Conservation (phyloP, 2,888 invertebrate genomes). For the Germaria angustata region DNA sequence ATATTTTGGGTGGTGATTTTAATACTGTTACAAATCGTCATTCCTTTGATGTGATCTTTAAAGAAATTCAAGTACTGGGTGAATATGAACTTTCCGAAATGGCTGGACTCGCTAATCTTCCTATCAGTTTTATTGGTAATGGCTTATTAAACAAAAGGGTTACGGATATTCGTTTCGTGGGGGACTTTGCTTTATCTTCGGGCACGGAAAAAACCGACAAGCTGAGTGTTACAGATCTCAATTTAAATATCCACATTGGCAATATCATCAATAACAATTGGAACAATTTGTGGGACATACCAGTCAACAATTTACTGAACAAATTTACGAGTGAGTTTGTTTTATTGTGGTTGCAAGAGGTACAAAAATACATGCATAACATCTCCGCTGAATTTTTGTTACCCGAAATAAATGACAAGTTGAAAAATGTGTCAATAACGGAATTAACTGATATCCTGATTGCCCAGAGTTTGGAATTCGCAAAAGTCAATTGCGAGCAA, state of each 20-base stretch:
- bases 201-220: constrained; percentile 47
- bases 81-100: constrained; percentile 61
- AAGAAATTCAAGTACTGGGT: constrained; percentile 69
- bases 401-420: constrained; percentile 63
- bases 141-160: constrained; percentile 69
- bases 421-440: constrained; percentile 54
- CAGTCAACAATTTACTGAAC: constrained; percentile 70
- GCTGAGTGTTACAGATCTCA: constrained; percentile 68
- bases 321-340: constrained; percentile 57
- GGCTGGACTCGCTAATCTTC: constrained; percentile 65
- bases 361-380: constrained; percentile 62
- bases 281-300: constrained; percentile 70
- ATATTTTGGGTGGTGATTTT: constrained; percentile 67
- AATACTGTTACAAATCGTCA: constrained; percentile 66
- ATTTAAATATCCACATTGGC: constrained; percentile 70
- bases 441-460: constrained; percentile 61
- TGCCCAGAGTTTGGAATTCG: not conserved
- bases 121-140: constrained; percentile 58
- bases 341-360: constrained; percentile 65
- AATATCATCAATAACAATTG: constrained; percentile 68
- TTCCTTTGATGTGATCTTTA: constrained; percentile 70
- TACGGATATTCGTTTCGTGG: constrained; percentile 70
- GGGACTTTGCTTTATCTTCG: constrained; percentile 67
- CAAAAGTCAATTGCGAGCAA: constrained; percentile 38
- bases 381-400: constrained; percentile 38